Percentiles rank a stretch among this genome's conserved stretches.
Conservation (phyloP, 2,113 vertebrate species). For the Dendrocopos noguchii region DNA sequence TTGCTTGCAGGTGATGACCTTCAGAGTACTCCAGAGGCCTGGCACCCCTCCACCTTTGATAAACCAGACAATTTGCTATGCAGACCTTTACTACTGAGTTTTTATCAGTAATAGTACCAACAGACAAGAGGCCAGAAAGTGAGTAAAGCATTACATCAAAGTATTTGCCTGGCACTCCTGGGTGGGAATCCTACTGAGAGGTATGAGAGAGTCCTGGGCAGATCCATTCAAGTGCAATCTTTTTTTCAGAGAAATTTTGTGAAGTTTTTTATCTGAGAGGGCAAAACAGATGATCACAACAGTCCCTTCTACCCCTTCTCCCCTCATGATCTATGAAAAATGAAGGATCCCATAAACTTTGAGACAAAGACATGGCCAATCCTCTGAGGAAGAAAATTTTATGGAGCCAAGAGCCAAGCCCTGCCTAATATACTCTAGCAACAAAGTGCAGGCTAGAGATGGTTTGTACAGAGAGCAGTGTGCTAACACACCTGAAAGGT, state of each 20-base stretch:
- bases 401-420: not conserved
- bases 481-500: not conserved
- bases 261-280: not conserved
- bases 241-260: not conserved
- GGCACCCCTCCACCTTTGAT: not conserved
- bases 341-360: not conserved
- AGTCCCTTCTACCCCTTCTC: not conserved
- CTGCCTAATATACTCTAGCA: not conserved
- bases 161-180: not conserved
- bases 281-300: conserved; percentile 1
- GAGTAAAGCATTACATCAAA: not conserved
- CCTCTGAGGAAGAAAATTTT: conserved; percentile 3
- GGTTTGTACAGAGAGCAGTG: not conserved
- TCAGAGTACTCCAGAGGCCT: not conserved
- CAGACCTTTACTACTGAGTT: not conserved
- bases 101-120: not conserved
- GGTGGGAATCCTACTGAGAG: not conserved
- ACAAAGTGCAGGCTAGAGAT: not conserved
- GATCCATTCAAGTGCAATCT: not conserved
- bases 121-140: not conserved
- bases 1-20: not conserved
- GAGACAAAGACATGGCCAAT: not conserved
- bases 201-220: not conserved
- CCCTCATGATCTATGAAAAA: conserved; percentile 14
- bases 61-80: not conserved